These are phyloP conservation scores for Pantherophis vulpinus DNA, from an alignment of 2,797 vertebrate genomes.

Conservation along the genomic window DNA sequence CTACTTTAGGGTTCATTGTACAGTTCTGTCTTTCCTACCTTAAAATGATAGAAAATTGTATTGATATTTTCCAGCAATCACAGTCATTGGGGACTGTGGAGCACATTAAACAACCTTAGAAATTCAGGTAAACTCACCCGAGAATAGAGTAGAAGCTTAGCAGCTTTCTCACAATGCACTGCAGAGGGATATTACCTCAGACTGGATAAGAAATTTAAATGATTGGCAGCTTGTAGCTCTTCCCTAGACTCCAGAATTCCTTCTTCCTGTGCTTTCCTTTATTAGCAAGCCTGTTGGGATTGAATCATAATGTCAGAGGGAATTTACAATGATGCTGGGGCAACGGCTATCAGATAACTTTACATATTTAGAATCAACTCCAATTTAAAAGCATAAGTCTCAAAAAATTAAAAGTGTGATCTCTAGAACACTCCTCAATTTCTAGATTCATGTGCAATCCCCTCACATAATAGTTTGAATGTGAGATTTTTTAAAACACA, in stretches of 20 bases:
- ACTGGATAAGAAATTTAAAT: background rate
- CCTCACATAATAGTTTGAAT: constrained; percentile 9
- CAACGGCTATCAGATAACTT: background rate
- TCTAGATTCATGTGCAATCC: constrained; percentile 3
- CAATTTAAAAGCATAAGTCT: background rate
- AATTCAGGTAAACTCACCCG: background rate
- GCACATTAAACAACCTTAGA: background rate
- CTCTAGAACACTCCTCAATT: background rate
- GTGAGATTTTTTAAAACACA: constrained; percentile 24
- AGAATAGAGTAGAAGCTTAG: background rate
- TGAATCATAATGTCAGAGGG: background rate
- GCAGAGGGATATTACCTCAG: background rate
- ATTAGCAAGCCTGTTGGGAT: background rate
- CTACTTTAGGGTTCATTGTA: background rate
- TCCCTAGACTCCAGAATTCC: background rate
- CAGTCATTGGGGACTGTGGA: background rate
- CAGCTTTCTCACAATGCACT: background rate
- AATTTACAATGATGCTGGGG: background rate
- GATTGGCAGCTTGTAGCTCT: background rate
- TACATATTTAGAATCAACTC: background rate
- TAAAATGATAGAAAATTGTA: background rate
- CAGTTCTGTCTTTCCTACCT: background rate
- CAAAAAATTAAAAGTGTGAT: background rate
- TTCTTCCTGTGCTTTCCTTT: background rate
- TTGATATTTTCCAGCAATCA: background rate